These are phyloP conservation scores for Eudemis profundana DNA, from an alignment of 2,888 invertebrate species.

Conservation along the genomic window DNA sequence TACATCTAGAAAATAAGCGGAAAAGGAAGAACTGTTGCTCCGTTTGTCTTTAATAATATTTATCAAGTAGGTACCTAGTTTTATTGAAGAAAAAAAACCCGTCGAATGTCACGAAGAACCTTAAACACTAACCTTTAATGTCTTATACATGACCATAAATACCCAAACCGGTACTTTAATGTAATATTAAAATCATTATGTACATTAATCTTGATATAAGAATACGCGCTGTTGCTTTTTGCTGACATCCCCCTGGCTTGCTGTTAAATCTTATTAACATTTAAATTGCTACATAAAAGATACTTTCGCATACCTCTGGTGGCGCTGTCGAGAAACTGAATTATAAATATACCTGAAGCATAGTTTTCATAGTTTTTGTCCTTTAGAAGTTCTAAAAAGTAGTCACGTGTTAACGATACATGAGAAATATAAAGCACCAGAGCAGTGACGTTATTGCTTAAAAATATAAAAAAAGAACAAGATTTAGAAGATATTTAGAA, in stretches of 20 bases:
- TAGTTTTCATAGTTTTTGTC: constrained; percentile 7
- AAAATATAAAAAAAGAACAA: too few relatives aligned
- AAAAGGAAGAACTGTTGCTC: too few relatives aligned
- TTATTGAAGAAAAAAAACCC: too few relatives aligned
- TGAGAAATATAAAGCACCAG: too few relatives aligned
- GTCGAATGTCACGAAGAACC: background rate
- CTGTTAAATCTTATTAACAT: constrained; percentile 49
- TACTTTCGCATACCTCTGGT: constrained; percentile 37
- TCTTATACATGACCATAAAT: constrained; percentile 7
- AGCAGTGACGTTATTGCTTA: too few relatives aligned
- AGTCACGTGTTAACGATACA: too few relatives aligned
- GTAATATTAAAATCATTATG: constrained; percentile 58
- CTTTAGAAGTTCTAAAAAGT: background rate
- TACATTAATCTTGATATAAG: constrained; percentile 56
- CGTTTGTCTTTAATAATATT: too few relatives aligned
- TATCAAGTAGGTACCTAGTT: too few relatives aligned
- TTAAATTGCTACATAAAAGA: constrained; percentile 48
- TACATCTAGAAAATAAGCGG: too few relatives aligned
- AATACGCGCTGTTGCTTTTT: constrained; percentile 53
- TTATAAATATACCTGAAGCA: constrained; percentile 25
- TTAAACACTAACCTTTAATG: constrained; percentile 3
- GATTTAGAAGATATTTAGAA: too few relatives aligned
- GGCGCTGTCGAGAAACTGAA: constrained; percentile 15
- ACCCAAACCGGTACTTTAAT: constrained; percentile 57
- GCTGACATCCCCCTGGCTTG: constrained; percentile 42